phyloP scores from a whole-genome alignment of 2,888 invertebrate genomes.

The Ophion obscuratus region DNA sequence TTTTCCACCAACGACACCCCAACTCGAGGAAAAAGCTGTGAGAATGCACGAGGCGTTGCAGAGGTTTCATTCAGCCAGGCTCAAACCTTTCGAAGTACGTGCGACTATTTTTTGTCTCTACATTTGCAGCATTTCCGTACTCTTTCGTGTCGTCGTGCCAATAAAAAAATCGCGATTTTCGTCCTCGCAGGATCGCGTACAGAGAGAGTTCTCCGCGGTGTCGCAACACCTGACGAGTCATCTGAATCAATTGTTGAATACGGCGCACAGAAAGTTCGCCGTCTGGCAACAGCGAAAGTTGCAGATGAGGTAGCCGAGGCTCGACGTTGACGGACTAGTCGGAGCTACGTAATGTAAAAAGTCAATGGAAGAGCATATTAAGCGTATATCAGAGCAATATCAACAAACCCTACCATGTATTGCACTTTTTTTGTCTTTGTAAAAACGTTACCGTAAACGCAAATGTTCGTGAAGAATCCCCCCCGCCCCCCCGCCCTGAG shows the following conservation, averaged over 20 bases:
- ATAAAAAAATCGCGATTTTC: slow-evolving; percentile 10
- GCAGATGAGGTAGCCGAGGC: slow-evolving; percentile 81
- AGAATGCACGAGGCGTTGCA: slow-evolving; percentile 95
- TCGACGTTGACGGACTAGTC: slow-evolving; percentile 69
- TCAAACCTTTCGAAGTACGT: slow-evolving; percentile 93
- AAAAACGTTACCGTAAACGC: slow-evolving; percentile 75
- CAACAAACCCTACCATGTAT: slow-evolving; percentile 71
- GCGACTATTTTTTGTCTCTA: slow-evolving; percentile 17
- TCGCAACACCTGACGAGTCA: slow-evolving; percentile 93
- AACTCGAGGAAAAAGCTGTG: slow-evolving; percentile 91
- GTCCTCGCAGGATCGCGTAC: slow-evolving; percentile 89
- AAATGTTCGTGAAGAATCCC: slow-evolving; percentile 27
- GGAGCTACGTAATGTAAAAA: slow-evolving; percentile 62
- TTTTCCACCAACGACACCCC: slow-evolving; percentile 92
- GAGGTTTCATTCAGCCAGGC: slow-evolving; percentile 93
- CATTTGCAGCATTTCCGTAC: slow-evolving; percentile 55
- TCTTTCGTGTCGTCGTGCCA: not conserved
- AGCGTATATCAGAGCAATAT: slow-evolving; percentile 76
- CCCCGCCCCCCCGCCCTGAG: slow-evolving; percentile 70
- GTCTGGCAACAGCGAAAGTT: slow-evolving; percentile 92
- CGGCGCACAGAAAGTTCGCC: slow-evolving; percentile 93
- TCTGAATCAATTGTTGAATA: slow-evolving; percentile 93
- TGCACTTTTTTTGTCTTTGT: slow-evolving; percentile 68
- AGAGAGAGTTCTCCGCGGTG: slow-evolving; percentile 92
- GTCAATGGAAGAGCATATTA: slow-evolving; percentile 43